A percentile compares a stretch with the other conserved stretches of the same genome.
phyloP scores from a whole-genome alignment of 2,797 vertebrate genomes.

The Sebastes kiyomatsui region DNA sequence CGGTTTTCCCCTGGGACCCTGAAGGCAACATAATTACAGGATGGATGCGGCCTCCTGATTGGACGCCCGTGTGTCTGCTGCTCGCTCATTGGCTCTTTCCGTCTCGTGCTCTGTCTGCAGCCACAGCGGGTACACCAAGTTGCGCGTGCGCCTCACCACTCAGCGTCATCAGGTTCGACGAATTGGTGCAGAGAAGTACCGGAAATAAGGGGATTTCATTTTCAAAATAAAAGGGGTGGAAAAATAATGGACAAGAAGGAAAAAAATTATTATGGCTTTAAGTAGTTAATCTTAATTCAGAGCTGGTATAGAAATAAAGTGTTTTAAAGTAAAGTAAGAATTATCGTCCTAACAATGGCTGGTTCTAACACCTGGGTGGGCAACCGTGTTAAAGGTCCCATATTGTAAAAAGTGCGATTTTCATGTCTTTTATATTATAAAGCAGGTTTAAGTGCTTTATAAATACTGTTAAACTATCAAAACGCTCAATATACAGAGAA shows the following conservation, averaged over 20 bases:
- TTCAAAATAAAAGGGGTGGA: constrained; percentile 46
- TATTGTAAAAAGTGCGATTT: no score
- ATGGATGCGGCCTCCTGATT: constrained; percentile 42
- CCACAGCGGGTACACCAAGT: constrained; percentile 63
- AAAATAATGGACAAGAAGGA: neutral
- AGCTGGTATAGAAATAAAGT: neutral
- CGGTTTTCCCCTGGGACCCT: constrained; percentile 10
- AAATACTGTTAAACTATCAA: no score
- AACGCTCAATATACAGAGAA: no score
- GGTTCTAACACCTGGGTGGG: no score
- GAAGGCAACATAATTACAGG: constrained; percentile 52
- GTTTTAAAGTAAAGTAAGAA: neutral
- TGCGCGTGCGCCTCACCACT: constrained; percentile 85
- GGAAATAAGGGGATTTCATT: neutral
- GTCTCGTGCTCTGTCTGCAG: constrained; percentile 61
- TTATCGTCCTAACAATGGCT: neutral
- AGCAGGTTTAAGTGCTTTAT: no score
- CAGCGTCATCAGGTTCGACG: neutral
- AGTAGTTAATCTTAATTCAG: neutral
- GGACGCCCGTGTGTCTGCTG: constrained; percentile 45
- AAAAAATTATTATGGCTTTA: neutral
- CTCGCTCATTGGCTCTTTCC: constrained; percentile 71
- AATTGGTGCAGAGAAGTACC: neutral
- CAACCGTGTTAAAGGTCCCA: no score
- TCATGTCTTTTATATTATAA: no score